Conservation (phyloP, 2,797 vertebrate species). For the Enoplosus armatus region DNA sequence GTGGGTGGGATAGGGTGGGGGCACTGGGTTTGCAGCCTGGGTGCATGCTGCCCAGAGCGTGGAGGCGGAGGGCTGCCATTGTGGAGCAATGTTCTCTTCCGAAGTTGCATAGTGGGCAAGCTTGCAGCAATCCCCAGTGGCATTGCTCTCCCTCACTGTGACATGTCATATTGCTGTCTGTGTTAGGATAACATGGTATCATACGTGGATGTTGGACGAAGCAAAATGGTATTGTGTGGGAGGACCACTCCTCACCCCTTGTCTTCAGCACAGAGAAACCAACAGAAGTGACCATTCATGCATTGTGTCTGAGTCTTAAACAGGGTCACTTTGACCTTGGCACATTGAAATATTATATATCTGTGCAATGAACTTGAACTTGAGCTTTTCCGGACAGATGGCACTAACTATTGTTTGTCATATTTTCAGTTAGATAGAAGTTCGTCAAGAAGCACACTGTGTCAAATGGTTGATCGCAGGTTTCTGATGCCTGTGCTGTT, state of each 20-base stretch:
- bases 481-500: slow-evolving; percentile 72
- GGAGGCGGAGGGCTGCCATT: slow-evolving; percentile 69
- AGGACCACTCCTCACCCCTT: slow-evolving; percentile 65
- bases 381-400: slow-evolving; percentile 73
- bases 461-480: slow-evolving; percentile 75
- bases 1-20: slow-evolving; percentile 61
- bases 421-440: slow-evolving; percentile 66
- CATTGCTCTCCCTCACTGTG: slow-evolving; percentile 92
- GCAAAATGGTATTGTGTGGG: slow-evolving; percentile 64
- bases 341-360: slow-evolving; percentile 75
- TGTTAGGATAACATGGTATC: slow-evolving; percentile 73
- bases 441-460: slow-evolving; percentile 82
- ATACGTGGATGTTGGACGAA: slow-evolving; percentile 60
- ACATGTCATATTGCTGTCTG: slow-evolving; percentile 95
- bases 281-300: slow-evolving; percentile 74
- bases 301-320: slow-evolving; percentile 79
- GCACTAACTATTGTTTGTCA: slow-evolving; percentile 67
- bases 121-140: slow-evolving; percentile 89
- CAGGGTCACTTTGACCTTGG: slow-evolving; percentile 71
- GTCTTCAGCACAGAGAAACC: slow-evolving; percentile 72
- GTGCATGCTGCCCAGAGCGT: slow-evolving; percentile 74
- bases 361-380: slow-evolving; percentile 78
- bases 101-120: slow-evolving; percentile 91
- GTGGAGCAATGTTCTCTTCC: slow-evolving; percentile 85
- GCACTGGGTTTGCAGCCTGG: slow-evolving; percentile 64